Base-by-base conservation (phyloP, 2,113 vertebrate genomes). In the Hyaena hyaena region DNA sequence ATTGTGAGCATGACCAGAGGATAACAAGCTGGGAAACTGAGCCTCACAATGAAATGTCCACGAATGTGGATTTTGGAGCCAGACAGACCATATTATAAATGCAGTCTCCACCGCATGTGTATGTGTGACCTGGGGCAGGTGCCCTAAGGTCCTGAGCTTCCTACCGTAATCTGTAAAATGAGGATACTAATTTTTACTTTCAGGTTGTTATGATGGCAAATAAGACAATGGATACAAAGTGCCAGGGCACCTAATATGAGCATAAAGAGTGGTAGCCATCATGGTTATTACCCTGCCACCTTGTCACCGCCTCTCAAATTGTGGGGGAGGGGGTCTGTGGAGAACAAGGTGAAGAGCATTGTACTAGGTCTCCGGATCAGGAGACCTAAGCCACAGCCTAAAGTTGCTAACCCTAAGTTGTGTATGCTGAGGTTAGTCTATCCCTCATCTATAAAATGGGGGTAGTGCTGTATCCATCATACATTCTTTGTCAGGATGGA, bases 401-500 rank as follows among this genome's bases (percentile, higher is more conserved):
- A 33, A 6, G 24, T 45, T 63, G 24, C 33, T 87, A 14, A 11
- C 31, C 3, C 68, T 63, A 53, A 58, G 5, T 55, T 3, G 4
- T 4, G 1, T 45, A 26, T 53, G 12, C 50, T 71, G 53, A 35
- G 28, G 4, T 45, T 71, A 43, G 16, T 81, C 35, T 35, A 17
- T 23, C 71, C 50, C 19, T 31, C 8, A 3, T 50, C 66, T 95
- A 4, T 55, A 7, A 66, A 79, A 89, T 48, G 11, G 4, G 2
- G 1, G 23, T n/a, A 10, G 0, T 28, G 15, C 9, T 16, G 0
- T 33, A 28, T 89, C 50, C 12, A 0, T 58, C 17, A 16, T 39
- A 55, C 17, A 31, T 68, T 80, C 48, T 84, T 87, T 11, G 16
- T 28, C 10, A 10, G 31, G 8, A 55, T 65, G 39, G 11, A 77